Conservation (phyloP, 2,797 vertebrate genomes). For the Schizothorax lantsangensis region DNA sequence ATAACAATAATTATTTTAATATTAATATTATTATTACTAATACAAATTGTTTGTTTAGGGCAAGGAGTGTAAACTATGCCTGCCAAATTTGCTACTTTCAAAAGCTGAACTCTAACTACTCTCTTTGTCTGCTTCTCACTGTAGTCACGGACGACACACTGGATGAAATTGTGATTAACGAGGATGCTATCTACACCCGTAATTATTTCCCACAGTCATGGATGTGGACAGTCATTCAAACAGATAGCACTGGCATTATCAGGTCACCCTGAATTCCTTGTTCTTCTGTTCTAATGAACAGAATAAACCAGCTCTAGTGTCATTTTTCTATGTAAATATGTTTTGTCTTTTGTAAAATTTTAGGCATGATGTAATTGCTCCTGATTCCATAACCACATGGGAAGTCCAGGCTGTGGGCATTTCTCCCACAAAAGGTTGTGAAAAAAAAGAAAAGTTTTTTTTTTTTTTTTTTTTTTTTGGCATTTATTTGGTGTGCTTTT, state of each 20-base stretch:
- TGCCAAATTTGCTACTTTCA: background rate
- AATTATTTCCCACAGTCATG: slow-evolving; percentile 77
- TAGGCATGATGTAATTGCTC: slow-evolving; percentile 57
- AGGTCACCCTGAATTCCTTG: slow-evolving; percentile 60
- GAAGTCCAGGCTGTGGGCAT: slow-evolving; percentile 76
- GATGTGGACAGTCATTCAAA: slow-evolving; percentile 70
- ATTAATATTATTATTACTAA: background rate
- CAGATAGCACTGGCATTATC: slow-evolving; percentile 61
- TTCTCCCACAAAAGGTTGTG: slow-evolving; percentile 73
- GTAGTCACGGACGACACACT: slow-evolving; percentile 25
- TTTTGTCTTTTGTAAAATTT: background rate
- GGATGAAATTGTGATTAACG: slow-evolving; percentile 65
- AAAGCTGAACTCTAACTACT: background rate
- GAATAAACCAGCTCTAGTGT: background rate
- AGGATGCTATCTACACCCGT: slow-evolving; percentile 63
- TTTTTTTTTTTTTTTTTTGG: background rate
- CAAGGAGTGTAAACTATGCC: background rate
- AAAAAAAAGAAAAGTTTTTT: too few species aligned
- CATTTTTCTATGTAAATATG: background rate
- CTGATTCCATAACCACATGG: slow-evolving; percentile 79
- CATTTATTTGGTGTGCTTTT: background rate
- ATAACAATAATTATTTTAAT: too few species aligned
- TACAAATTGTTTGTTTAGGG: background rate
- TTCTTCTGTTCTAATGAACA: background rate
- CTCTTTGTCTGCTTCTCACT: slow-evolving; percentile 1